phyloP scores from a whole-genome alignment of 2,888 invertebrate species.

The Troides helena region DNA sequence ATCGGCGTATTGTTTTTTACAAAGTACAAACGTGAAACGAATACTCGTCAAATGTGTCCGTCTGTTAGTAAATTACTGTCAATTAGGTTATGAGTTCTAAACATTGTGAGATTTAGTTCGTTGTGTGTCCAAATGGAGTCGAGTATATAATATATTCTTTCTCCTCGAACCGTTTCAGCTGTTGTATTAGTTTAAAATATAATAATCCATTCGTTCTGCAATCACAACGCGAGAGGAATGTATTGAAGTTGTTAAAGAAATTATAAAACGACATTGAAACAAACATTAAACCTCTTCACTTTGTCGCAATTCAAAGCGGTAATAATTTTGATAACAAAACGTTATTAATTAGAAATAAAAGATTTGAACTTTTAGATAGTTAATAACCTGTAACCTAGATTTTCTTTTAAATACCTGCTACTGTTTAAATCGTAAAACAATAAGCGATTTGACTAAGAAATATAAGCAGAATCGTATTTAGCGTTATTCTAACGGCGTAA shows the following conservation, averaged over 20 bases:
- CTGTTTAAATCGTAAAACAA: neutral
- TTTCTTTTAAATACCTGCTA: neutral
- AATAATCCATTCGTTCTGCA: neutral
- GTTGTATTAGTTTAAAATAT: neutral
- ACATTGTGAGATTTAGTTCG: constrained; percentile 35
- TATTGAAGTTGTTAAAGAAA: neutral
- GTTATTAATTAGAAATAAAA: neutral
- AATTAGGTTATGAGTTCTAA: constrained; percentile 37
- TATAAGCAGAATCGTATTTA: neutral
- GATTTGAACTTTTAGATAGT: neutral
- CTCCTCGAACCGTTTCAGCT: neutral
- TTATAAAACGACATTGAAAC: neutral
- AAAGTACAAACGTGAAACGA: constrained; percentile 52
- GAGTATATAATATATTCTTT: neutral
- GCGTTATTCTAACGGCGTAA: too few species aligned
- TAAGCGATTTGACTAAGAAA: neutral
- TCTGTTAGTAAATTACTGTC: constrained; percentile 39
- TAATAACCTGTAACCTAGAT: neutral
- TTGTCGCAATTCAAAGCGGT: neutral
- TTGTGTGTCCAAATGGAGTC: neutral
- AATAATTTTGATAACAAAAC: neutral
- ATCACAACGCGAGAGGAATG: neutral
- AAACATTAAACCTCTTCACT: neutral
- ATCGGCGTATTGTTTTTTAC: constrained; percentile 55
- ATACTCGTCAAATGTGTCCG: constrained; percentile 52